A percentile compares a stretch with the other conserved stretches of the same genome.
Evolutionary conservation across 2,888 invertebrate genomes (phyloP).

Genomic region (Spodoptera exigua): DNA sequence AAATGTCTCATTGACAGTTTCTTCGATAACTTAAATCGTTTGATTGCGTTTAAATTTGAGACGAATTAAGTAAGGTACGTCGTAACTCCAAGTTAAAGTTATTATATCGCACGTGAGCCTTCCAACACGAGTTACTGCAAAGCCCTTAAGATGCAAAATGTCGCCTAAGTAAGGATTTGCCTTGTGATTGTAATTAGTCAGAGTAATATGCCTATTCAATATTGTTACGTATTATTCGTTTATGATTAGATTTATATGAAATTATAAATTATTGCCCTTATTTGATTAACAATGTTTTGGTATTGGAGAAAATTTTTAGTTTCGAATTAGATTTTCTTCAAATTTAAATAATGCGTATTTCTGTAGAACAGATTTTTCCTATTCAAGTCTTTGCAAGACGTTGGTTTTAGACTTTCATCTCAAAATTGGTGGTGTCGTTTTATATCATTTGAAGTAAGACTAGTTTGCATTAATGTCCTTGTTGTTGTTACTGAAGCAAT

Average conservation of each 20-base stretch:
- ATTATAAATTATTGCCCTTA: background rate
- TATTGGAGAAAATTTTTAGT: no score
- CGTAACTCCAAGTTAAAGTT: slow-evolving; percentile 32
- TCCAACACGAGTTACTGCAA: slow-evolving; percentile 33
- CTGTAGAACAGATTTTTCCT: no score
- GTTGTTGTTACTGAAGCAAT: no score
- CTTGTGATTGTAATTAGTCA: slow-evolving; percentile 16
- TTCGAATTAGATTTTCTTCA: no score
- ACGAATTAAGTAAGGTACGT: slow-evolving; percentile 38
- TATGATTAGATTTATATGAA: slow-evolving; percentile 2
- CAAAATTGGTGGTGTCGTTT: no score
- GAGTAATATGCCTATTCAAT: slow-evolving; percentile 7
- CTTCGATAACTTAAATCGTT: slow-evolving; percentile 19
- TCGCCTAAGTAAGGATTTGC: slow-evolving; percentile 18
- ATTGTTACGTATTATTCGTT: slow-evolving; percentile 9
- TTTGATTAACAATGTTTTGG: no score
- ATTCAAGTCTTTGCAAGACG: no score
- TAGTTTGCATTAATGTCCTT: no score
- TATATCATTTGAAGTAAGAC: no score
- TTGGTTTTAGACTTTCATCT: no score
- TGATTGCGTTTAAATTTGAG: slow-evolving; percentile 24
- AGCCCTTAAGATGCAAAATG: slow-evolving; percentile 23
- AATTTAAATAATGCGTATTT: no score
- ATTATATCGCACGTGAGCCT: slow-evolving; percentile 34
- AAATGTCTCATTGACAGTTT: slow-evolving; percentile 12